These are phyloP conservation scores for Thunnus maccoyii DNA, from an alignment of 2,113 vertebrate genomes.

Conservation along the genomic window DNA sequence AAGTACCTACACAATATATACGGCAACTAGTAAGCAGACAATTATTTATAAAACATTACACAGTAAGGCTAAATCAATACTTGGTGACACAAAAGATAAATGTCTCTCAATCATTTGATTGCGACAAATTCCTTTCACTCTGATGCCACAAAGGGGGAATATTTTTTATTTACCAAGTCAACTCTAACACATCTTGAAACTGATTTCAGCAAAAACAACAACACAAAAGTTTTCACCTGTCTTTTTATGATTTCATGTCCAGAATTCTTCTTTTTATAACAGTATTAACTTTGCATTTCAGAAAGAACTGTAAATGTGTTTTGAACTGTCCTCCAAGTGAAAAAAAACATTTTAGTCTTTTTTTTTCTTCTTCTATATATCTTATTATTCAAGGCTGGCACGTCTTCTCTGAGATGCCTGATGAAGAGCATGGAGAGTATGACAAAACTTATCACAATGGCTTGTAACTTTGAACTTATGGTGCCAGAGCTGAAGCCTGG, in stretches of 20 bases:
- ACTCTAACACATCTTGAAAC: neutral
- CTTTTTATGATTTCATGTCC: slow-evolving; percentile 7
- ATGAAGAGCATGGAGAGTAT: slow-evolving; percentile 26
- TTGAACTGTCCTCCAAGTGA: too few species aligned
- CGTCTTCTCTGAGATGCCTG: neutral
- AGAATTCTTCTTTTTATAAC: neutral
- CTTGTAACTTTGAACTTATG: slow-evolving; percentile 41
- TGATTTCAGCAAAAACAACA: too few species aligned
- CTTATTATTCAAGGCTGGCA: slow-evolving; percentile 8
- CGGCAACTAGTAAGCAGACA: neutral
- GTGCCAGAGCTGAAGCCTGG: slow-evolving; percentile 2
- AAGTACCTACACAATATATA: neutral
- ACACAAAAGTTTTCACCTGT: too few species aligned
- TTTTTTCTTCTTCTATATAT: neutral
- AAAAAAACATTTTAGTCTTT: neutral
- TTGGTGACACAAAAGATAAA: neutral
- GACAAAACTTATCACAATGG: slow-evolving; percentile 16
- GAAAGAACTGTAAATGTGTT: too few species aligned
- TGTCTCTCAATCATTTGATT: neutral
- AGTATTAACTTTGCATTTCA: neutral
- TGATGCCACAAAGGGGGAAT: neutral
- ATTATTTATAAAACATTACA: slow-evolving; percentile 1
- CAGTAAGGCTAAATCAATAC: neutral
- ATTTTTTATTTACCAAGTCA: too few species aligned
- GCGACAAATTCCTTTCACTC: neutral